Base-by-base conservation (phyloP, 2,888 invertebrate genomes). In the Phengaris arion region DNA sequence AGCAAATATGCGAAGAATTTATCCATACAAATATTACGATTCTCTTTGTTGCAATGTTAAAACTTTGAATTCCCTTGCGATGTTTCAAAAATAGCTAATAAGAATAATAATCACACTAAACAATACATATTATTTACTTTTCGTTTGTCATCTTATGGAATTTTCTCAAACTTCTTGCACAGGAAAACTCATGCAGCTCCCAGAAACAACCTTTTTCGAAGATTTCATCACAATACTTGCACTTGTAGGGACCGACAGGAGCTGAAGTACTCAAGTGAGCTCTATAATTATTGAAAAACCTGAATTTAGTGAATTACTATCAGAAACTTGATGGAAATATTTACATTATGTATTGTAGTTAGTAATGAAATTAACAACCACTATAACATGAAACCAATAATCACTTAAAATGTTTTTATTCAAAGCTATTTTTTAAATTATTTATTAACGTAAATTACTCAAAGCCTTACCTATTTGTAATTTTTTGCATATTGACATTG, bases 191-290 rank as follows among this genome's bases (percentile, higher is more conserved):
- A 70, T 93, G 93, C 13, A 93, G 83, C 79, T 93, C 87, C 48
- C 91, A 87, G 81, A 92, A 92, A 82, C 92, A 92, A 0, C 92
- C 89, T 13, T 92, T 82, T 2, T 88, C 86, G 80, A 93, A 93
- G 75, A 83, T 80, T 79, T 88, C 84, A 0, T 90, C 89, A 75
- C 93, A 93, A 80, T 88, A 85, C 75, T 80, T 9, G 22, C 59
- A 59, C 22, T 59, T 59, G 10, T 10, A 59, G 59, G 59, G 59
- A 22, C 59, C 10, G 9, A 9, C 22, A 10, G 10, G 22, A 15
- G 22, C 5, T 15, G 22, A 22, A 5, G 15, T 15, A 8, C n/a
- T 55, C 6, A 2, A 55, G 15, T n/a, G 15, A n/a, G 55, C 59
- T 15, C 9, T 7, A 9, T 59, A n/a, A n/a, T n/a, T n/a, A 9